Evolutionary conservation across 2,797 vertebrate species (phyloP).

Genomic region (Poecilia velifera): DNA sequence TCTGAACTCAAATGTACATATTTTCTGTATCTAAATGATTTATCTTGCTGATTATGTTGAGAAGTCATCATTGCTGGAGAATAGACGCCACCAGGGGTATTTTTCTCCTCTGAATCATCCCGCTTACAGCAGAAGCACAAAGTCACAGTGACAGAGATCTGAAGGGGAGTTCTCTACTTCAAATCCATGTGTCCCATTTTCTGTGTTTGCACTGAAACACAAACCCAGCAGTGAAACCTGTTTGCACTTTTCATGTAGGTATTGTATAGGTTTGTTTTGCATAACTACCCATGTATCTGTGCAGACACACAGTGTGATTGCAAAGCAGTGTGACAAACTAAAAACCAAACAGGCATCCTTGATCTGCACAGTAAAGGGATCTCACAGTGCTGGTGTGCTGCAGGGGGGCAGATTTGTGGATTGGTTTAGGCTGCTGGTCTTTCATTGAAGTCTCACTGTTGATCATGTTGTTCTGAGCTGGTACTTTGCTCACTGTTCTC

Average conservation of each 20-base stretch:
- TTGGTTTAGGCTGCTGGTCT: background rate
- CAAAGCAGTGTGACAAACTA: background rate
- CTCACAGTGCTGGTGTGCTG: background rate
- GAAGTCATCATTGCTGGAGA: slow-evolving; percentile 32
- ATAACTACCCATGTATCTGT: slow-evolving; percentile 1
- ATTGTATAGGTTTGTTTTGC: slow-evolving; percentile 13
- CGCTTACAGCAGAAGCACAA: slow-evolving; percentile 41
- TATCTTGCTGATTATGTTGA: slow-evolving; percentile 32
- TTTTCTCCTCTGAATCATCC: slow-evolving; percentile 5
- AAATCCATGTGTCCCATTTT: slow-evolving; percentile 30
- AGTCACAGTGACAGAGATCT: slow-evolving; percentile 47
- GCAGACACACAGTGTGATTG: background rate
- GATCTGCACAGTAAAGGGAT: background rate
- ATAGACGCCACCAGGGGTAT: slow-evolving; percentile 1
- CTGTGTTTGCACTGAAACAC: slow-evolving; percentile 33
- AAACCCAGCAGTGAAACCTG: slow-evolving; percentile 11
- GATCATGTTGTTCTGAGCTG: background rate
- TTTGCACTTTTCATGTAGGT: slow-evolving; percentile 12
- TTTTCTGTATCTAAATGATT: slow-evolving; percentile 14
- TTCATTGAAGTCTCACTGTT: background rate
- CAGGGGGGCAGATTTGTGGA: background rate
- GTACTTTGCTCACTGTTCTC: background rate
- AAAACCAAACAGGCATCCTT: background rate
- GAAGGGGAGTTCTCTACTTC: slow-evolving; percentile 28
- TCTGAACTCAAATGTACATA: background rate